A percentile compares a stretch with the other conserved stretches of the same genome.
Evolutionary conservation across 1,140 invertebrate genomes (phyloP).

Genomic region (Platorchestia sp.): DNA sequence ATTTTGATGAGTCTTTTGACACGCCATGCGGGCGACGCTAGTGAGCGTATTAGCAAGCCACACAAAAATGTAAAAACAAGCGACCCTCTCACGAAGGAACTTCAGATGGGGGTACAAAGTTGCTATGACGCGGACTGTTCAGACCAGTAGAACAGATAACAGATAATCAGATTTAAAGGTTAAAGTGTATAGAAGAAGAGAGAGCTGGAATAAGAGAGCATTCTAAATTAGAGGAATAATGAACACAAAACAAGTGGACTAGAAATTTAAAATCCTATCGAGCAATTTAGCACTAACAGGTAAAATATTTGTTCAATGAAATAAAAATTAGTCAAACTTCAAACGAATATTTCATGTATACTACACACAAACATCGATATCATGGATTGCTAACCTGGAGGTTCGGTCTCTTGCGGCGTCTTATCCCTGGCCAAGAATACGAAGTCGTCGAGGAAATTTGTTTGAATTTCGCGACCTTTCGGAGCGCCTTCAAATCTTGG

Average conservation of each 20-base stretch:
- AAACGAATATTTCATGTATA: background rate
- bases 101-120: background rate
- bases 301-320: background rate
- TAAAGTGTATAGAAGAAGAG: background rate
- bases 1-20: background rate
- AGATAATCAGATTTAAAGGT: background rate
- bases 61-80: background rate
- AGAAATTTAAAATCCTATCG: background rate
- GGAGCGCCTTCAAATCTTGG: conserved; percentile 24
- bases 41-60: background rate
- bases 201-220: background rate
- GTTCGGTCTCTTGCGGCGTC: background rate
- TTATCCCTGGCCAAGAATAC: background rate
- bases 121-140: background rate
- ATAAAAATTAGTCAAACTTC: background rate
- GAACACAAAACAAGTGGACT: background rate
- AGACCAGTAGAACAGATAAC: background rate
- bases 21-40: background rate
- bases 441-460: background rate
- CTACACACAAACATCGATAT: background rate
- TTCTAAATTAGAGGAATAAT: background rate
- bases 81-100: background rate
- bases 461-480: background rate
- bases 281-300: background rate
- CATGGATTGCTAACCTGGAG: background rate